Conservation (phyloP, 2,797 vertebrate genomes). For the Botia kubotai region DNA sequence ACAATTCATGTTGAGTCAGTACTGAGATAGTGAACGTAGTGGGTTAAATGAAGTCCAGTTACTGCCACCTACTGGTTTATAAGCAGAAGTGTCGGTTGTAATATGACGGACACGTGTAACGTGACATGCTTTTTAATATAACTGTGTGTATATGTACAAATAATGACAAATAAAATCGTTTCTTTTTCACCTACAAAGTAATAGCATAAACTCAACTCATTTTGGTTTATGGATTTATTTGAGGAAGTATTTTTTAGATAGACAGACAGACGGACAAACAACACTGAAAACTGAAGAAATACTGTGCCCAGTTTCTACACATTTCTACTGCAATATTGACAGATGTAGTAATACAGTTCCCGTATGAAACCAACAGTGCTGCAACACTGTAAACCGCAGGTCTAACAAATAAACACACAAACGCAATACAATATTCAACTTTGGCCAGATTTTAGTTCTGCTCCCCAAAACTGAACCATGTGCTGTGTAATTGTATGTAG, state of each 20-base stretch:
- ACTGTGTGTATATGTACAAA: too few species aligned
- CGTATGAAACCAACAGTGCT: not conserved
- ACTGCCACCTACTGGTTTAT: too few species aligned
- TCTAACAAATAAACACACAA: not conserved
- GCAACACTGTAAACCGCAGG: not conserved
- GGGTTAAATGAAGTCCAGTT: too few species aligned
- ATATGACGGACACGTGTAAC: too few species aligned
- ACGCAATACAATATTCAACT: not conserved
- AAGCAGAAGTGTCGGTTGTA: too few species aligned
- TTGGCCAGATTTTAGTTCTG: not conserved
- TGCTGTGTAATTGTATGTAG: not conserved
- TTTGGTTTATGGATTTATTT: too few species aligned
- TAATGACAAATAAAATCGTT: too few species aligned
- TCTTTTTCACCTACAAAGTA: too few species aligned
- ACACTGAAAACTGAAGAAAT: not conserved
- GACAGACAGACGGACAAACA: not conserved
- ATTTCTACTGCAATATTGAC: not conserved
- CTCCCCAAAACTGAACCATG: not conserved
- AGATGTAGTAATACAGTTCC: not conserved
- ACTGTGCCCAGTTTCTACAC: not conserved
- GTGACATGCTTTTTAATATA: too few species aligned
- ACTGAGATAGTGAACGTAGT: too few species aligned
- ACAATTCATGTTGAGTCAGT: too few species aligned
- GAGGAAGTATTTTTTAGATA: not conserved
- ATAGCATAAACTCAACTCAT: too few species aligned